Base-by-base conservation (phyloP, 2,888 invertebrate species). In the Euplagia quadripunctaria region DNA sequence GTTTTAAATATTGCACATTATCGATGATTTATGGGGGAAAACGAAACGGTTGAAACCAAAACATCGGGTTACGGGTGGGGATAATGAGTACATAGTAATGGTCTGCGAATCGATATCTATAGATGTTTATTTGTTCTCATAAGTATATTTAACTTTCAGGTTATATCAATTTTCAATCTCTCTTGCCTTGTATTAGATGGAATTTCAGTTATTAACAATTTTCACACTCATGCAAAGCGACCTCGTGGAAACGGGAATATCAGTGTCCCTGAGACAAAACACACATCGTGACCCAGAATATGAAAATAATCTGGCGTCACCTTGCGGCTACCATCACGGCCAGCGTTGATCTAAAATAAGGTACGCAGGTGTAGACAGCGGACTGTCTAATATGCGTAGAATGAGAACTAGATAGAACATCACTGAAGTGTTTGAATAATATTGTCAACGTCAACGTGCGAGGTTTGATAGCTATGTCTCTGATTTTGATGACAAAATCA, bases 251-350 rank as follows among this genome's bases (percentile, higher is more conserved):
- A 87, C 87, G 84, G 88, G 88, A 88, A 89, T 89, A 87, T 79
- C 72, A 80, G 86, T 83, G 94, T 95, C 96, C 96, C 90, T 94
- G 94, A 95, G 92, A 94, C 93, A 90, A 91, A 90, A 89, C 93
- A 89, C 87, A 91, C 87, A 84, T 85, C 85, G 89, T 92, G 94
- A 94, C 95, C 95, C 90, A 95, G 93, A 93, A 94, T 94, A 91
- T 94, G 91, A 94, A 94, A 94, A 95, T 95, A 95, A 92, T 93
- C 91, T 88, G 91, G 91, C 89, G 90, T 93, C 92, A 94, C 94
- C 95, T 95, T 94, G 94, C 90, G 86, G 82, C 87, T 86, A 87
- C 86, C 85, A 89, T 88, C 93, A 93, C 92, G 93, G 93, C 87
- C 94, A 90, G 87, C 84, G 86, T 88, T 79, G 87, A 88, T 90